Evolutionary conservation across 1,140 invertebrate species (phyloP).

Genomic region (Euwallacea fornicatus): DNA sequence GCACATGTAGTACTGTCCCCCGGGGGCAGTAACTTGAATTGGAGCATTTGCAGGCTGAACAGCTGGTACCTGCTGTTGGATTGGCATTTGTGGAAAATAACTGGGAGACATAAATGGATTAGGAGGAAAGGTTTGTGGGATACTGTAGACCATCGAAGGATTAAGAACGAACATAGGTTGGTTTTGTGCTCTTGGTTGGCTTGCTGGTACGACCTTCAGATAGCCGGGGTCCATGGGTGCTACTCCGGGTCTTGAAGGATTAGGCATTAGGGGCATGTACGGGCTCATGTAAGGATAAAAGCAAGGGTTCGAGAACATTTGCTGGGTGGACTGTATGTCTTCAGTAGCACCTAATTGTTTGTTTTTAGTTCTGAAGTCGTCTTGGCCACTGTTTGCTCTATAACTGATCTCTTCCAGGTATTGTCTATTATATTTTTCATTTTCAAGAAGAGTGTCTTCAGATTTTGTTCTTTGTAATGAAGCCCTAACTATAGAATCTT

Average conservation of each 20-base stretch:
- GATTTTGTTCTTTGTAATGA: no score
- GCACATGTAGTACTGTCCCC: constrained; percentile 50
- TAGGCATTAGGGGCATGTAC: constrained; percentile 36
- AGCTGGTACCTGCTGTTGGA: background rate
- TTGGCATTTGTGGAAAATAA: constrained; percentile 3
- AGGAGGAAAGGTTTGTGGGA: constrained; percentile 22
- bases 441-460: no score
- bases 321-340: constrained; percentile 40
- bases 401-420: no score
- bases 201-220: constrained; percentile 35
- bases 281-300: constrained; percentile 40
- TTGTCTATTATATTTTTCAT: no score
- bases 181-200: constrained; percentile 20
- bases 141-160: constrained; percentile 40
- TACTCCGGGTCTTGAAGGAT: constrained; percentile 28
- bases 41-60: constrained; percentile 7
- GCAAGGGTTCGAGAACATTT: constrained; percentile 41
- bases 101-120: background rate
- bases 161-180: constrained; percentile 42
- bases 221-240: constrained; percentile 32
- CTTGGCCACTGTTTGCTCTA: constrained; percentile 12
- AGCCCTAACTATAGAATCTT: no score
- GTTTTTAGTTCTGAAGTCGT: constrained; percentile 23
- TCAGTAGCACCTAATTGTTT: constrained; percentile 29
- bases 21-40: constrained; percentile 38